A percentile compares a stretch with the other conserved stretches of the same genome.
Evolutionary conservation across 2,113 vertebrate species (phyloP).

Genomic region (Mugil cephalus): DNA sequence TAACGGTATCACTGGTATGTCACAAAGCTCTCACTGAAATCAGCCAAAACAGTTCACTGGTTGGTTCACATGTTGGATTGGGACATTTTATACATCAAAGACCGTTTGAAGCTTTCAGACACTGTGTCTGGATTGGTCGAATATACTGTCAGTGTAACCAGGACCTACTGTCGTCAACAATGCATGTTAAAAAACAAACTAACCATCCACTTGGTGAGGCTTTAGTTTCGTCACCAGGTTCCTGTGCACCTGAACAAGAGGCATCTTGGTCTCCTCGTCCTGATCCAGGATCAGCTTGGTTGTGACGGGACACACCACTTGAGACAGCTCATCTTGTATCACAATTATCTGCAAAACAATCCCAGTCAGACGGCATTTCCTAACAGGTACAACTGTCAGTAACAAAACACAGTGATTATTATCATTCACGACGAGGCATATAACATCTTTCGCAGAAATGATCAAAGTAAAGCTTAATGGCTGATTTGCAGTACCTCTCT

Average conservation of each 20-base stretch:
- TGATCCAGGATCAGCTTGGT: conserved; percentile 96
- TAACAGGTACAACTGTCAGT: no score
- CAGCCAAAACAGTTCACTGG: no score
- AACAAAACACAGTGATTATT: no score
- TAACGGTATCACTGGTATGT: no score
- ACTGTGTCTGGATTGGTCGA: not conserved
- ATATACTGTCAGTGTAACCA: not conserved
- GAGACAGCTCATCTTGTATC: conserved; percentile 86
- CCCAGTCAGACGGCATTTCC: not conserved
- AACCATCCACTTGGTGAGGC: conserved; percentile 90
- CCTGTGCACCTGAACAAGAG: conserved; percentile 93
- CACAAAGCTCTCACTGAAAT: no score
- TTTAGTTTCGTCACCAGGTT: conserved; percentile 93
- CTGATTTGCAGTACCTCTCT: conserved; percentile 83
- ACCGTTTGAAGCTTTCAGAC: not conserved
- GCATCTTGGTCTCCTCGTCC: conserved; percentile 91
- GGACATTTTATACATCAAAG: not conserved
- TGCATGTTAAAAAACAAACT: conserved; percentile 33
- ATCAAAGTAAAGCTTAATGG: not conserved
- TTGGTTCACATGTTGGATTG: not conserved
- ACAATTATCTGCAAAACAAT: conserved; percentile 86
- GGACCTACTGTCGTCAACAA: not conserved
- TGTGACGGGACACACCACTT: conserved; percentile 89
- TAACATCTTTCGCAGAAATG: no score
- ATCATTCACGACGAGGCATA: no score